Conservation (phyloP, 1,140 invertebrate genomes). For the Apis mellifera region DNA sequence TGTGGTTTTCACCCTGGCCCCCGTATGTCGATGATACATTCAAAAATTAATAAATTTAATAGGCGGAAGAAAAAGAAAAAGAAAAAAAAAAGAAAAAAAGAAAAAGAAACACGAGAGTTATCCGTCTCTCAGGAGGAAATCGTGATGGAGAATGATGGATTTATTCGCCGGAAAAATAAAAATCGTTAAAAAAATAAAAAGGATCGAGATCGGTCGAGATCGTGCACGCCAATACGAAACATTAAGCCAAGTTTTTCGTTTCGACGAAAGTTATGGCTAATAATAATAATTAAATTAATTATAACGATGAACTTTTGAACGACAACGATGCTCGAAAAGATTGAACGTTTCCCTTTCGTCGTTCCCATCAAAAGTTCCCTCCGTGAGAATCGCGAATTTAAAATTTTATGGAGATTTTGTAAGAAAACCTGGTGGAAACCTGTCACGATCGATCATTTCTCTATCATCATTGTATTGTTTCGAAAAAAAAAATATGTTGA, state of each 20-base stretch:
- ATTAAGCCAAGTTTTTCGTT: too few relatives aligned
- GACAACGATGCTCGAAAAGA: neutral
- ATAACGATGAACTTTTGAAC: neutral
- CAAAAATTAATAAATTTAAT: conserved; percentile 21
- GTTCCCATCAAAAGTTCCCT: neutral
- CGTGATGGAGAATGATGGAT: neutral
- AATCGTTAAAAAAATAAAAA: neutral
- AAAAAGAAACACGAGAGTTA: neutral
- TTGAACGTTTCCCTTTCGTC: neutral
- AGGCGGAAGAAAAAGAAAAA: neutral
- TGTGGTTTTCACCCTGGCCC: neutral
- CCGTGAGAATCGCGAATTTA: neutral
- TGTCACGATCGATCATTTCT: neutral
- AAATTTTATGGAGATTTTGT: neutral
- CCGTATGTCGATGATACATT: neutral
- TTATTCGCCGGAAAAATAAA: neutral
- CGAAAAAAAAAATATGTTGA: neutral
- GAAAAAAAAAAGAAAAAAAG: too few relatives aligned
- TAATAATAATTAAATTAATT: too few relatives aligned
- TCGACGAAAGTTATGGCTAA: neutral
- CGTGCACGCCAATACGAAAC: neutral
- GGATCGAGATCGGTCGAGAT: neutral
- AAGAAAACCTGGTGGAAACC: too few relatives aligned
- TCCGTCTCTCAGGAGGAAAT: neutral
- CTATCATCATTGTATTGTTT: neutral